A percentile compares a stretch with the other conserved stretches of the same genome.
phyloP scores from a whole-genome alignment of 2,113 vertebrate species.

The Mesocricetus auratus region DNA sequence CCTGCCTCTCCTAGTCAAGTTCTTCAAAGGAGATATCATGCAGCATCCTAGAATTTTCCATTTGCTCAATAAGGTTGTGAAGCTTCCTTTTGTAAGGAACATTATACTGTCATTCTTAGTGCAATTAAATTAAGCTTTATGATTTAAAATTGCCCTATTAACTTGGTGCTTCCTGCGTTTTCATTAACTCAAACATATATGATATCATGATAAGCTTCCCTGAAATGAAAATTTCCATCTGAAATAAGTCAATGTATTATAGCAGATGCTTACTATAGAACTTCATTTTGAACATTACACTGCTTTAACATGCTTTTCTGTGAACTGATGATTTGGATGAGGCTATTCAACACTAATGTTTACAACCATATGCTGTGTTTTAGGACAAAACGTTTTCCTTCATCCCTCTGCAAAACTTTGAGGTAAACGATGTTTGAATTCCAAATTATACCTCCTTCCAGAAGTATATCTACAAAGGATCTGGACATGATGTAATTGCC shows the following conservation, averaged over 20 bases:
- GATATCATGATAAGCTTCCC: conserved; percentile 74
- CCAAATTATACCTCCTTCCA: conserved; percentile 30
- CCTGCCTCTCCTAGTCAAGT: conserved; percentile 62
- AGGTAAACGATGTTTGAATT: conserved; percentile 61
- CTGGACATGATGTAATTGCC: conserved; percentile 12
- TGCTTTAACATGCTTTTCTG: conserved; percentile 69
- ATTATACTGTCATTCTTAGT: conserved; percentile 72
- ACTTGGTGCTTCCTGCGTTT: conserved; percentile 81
- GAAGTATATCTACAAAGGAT: conserved; percentile 7
- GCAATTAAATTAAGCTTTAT: conserved; percentile 80
- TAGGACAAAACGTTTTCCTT: conserved; percentile 65
- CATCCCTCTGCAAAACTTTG: conserved; percentile 49
- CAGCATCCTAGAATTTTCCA: conserved; percentile 62
- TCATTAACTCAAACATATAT: conserved; percentile 81
- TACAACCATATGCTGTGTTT: conserved; percentile 68
- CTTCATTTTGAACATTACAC: conserved; percentile 70
- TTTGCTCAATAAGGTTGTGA: conserved; percentile 74
- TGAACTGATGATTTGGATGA: conserved; percentile 72
- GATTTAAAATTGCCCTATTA: conserved; percentile 81
- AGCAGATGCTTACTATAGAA: conserved; percentile 66
- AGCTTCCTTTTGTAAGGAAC: conserved; percentile 70
- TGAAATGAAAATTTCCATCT: conserved; percentile 77
- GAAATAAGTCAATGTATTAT: conserved; percentile 76
- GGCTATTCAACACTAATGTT: conserved; percentile 58
- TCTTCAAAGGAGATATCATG: conserved; percentile 60